phyloP scores from a whole-genome alignment of 2,888 invertebrate genomes.

The Callyntrura guangdongensis region DNA sequence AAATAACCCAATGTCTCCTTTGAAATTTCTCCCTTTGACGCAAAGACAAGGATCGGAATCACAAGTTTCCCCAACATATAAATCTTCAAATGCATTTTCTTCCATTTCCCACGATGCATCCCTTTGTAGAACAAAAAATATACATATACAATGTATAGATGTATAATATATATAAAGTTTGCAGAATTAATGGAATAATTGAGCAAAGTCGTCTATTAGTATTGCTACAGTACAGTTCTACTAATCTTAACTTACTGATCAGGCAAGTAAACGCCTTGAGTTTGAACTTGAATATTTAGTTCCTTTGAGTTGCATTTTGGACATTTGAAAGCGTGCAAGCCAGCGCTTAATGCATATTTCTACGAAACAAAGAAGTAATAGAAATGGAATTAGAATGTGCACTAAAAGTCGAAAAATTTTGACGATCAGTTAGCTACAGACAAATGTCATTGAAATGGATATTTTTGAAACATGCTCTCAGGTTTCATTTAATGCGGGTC shows the following conservation, averaged over 20 bases:
- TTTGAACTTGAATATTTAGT: constrained; percentile 89
- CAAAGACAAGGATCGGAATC: constrained; percentile 89
- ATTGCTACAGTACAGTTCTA: too few species aligned
- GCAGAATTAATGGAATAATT: too few species aligned
- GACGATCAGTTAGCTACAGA: too few species aligned
- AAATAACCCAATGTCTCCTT: constrained; percentile 85
- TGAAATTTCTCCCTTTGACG: constrained; percentile 88
- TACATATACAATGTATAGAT: background rate
- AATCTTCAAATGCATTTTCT: constrained; percentile 91
- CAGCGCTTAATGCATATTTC: constrained; percentile 91
- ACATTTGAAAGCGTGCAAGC: constrained; percentile 93
- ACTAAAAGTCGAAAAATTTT: background rate
- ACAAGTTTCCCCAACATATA: constrained; percentile 90
- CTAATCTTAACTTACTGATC: constrained; percentile 90
- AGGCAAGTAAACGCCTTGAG: constrained; percentile 92
- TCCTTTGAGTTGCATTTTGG: constrained; percentile 90
- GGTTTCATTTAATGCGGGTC: too few species aligned
- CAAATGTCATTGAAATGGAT: too few species aligned
- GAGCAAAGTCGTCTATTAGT: background rate
- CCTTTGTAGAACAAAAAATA: constrained; percentile 86
- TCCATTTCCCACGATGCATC: constrained; percentile 95
- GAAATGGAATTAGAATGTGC: background rate
- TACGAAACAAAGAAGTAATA: constrained; percentile 85
- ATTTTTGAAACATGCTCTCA: too few species aligned
- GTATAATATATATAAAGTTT: too few species aligned